A percentile compares a stretch with the other conserved stretches of the same genome.
phyloP scores from a whole-genome alignment of 2,888 invertebrate genomes.

The Microctonus hyperodae region DNA sequence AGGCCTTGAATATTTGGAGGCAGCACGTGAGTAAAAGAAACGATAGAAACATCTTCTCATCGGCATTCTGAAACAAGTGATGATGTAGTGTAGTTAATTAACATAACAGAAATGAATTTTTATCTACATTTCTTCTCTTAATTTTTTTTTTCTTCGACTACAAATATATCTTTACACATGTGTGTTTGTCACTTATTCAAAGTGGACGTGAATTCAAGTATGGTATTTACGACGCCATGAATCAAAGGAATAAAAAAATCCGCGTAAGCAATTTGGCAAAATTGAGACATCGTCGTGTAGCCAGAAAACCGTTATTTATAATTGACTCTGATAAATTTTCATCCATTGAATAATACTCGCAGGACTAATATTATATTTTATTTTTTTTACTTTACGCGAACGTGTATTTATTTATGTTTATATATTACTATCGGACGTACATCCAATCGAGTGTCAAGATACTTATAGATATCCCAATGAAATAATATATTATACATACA shows the following conservation, averaged over 20 bases:
- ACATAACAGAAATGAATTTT: conserved; percentile 13
- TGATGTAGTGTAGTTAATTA: neutral
- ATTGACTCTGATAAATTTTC: conserved; percentile 2
- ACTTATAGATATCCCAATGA: neutral
- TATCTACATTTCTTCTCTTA: neutral
- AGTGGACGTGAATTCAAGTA: neutral
- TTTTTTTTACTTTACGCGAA: too few relatives aligned
- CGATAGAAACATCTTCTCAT: conserved; percentile 59
- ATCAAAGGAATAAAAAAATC: neutral
- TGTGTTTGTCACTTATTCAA: conserved; percentile 11
- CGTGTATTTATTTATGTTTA: neutral
- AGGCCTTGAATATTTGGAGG: conserved; percentile 47
- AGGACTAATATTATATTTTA: too few relatives aligned
- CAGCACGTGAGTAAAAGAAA: conserved; percentile 51
- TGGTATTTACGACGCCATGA: conserved; percentile 14
- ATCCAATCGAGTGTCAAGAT: neutral
- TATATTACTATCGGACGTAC: neutral
- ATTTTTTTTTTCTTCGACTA: neutral
- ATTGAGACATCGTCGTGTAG: neutral
- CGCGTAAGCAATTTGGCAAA: neutral
- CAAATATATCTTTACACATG: neutral
- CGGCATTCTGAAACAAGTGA: conserved; percentile 57
- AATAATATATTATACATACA: neutral
- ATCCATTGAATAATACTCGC: neutral
- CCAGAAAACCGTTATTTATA: neutral